These are phyloP conservation scores for Petroica traversi DNA, from an alignment of 2,113 vertebrate species.

Conservation along the genomic window DNA sequence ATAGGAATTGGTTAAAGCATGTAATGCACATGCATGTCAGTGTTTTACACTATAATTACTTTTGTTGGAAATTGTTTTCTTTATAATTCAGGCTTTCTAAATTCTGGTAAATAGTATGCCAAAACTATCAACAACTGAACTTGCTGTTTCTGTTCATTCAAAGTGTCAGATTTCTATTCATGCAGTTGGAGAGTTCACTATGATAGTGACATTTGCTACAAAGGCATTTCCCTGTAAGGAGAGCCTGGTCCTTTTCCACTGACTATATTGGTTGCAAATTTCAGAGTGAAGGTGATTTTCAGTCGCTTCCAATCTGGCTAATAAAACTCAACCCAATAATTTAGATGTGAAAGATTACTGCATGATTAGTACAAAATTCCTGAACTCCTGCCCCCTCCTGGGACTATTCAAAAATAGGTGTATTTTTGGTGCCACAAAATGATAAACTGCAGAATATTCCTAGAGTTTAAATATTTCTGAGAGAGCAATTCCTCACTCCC, in stretches of 20 bases:
- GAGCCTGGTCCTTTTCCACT: not conserved
- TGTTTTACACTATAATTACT: not conserved
- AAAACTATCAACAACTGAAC: not conserved
- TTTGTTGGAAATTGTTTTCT: not conserved
- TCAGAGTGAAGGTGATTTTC: not conserved
- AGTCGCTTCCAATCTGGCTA: slow-evolving; percentile 8
- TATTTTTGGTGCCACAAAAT: slow-evolving; percentile 46
- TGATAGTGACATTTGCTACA: not conserved
- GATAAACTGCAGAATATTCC: slow-evolving; percentile 71
- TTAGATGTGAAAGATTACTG: not conserved
- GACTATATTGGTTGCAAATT: not conserved
- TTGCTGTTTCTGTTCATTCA: not conserved
- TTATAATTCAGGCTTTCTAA: not conserved
- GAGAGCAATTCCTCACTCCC: slow-evolving; percentile 72
- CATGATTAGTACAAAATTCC: slow-evolving; percentile 9
- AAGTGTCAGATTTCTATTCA: not conserved
- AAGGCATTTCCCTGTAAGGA: not conserved
- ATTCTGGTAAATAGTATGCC: not conserved
- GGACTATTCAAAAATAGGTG: slow-evolving; percentile 21
- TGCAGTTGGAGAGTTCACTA: not conserved
- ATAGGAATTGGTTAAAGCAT: not conserved
- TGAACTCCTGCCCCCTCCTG: not conserved
- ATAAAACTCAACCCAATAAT: not conserved
- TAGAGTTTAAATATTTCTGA: slow-evolving; percentile 79
- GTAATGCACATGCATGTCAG: accelerated